Conservation (phyloP, 2,888 invertebrate species). For the Plusia festucae region DNA sequence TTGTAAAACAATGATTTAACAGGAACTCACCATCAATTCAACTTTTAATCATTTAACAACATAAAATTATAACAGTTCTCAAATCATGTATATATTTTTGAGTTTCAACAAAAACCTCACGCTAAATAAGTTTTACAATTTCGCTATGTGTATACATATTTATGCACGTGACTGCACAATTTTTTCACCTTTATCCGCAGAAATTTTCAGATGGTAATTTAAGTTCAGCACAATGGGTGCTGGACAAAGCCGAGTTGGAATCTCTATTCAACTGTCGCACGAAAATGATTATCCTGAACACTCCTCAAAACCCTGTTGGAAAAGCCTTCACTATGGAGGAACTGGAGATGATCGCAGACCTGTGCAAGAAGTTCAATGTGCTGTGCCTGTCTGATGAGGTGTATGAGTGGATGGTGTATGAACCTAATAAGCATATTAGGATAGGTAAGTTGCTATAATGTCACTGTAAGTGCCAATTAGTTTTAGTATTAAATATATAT, state of each 20-base stretch:
- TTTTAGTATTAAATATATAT: too few species aligned
- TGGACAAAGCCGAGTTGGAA: slow-evolving; percentile 95
- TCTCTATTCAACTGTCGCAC: slow-evolving; percentile 95
- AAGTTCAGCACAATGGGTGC: slow-evolving; percentile 95
- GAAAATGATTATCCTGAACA: slow-evolving; percentile 98
- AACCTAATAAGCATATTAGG: slow-evolving; percentile 95
- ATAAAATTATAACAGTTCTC: too few species aligned
- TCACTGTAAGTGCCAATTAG: too few species aligned
- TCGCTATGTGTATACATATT: too few species aligned
- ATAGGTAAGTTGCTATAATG: slow-evolving; percentile 91
- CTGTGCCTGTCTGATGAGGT: slow-evolving; percentile 99
- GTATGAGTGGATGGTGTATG: slow-evolving; percentile 98
- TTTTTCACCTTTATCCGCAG: background rate
- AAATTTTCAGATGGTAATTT: too few species aligned
- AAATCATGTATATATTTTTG: too few species aligned
- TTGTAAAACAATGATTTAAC: too few species aligned
- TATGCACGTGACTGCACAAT: too few species aligned
- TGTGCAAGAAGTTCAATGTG: slow-evolving; percentile 97
- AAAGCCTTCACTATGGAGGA: slow-evolving; percentile 94
- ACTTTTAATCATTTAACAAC: too few species aligned
- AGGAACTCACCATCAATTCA: too few species aligned
- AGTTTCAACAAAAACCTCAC: too few species aligned
- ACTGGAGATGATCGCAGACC: slow-evolving; percentile 93
- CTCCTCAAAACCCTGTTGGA: slow-evolving; percentile 99
- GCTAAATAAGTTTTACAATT: too few species aligned